Conservation (phyloP, 2,113 vertebrate species). For the Rhinolophus ferrumequinum region DNA sequence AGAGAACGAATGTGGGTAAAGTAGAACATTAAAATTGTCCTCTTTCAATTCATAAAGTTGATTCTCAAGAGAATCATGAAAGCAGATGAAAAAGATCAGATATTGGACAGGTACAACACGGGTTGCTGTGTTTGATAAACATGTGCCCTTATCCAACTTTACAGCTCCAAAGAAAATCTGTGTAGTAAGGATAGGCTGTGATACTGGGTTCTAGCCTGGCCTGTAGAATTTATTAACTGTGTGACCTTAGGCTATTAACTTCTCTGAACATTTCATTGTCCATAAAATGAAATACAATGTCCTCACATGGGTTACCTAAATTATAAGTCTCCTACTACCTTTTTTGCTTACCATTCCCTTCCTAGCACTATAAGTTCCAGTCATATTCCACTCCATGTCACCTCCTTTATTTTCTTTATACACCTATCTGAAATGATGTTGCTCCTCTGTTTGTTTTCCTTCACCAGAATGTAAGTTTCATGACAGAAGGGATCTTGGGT, state of each 20-base stretch:
- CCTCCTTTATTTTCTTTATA: background rate
- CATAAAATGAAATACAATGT: background rate
- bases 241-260: background rate
- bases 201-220: background rate
- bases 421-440: background rate
- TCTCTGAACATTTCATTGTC: background rate
- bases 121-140: background rate
- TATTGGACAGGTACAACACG: background rate
- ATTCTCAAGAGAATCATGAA: background rate
- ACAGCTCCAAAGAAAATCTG: background rate
- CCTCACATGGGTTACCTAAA: background rate
- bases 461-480: background rate
- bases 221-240: background rate
- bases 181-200: background rate
- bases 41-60: background rate
- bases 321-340: background rate
- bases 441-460: background rate
- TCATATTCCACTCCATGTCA: background rate
- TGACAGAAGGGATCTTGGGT: background rate
- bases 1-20: background rate
- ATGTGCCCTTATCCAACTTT: background rate
- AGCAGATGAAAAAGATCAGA: slow-evolving; percentile 1
- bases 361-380: background rate
- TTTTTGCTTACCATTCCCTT: background rate
- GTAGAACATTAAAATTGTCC: background rate